A percentile compares a stretch with the other conserved stretches of the same genome.
phyloP scores from a whole-genome alignment of 2,888 invertebrate species.

The Xanthorhoe designata region DNA sequence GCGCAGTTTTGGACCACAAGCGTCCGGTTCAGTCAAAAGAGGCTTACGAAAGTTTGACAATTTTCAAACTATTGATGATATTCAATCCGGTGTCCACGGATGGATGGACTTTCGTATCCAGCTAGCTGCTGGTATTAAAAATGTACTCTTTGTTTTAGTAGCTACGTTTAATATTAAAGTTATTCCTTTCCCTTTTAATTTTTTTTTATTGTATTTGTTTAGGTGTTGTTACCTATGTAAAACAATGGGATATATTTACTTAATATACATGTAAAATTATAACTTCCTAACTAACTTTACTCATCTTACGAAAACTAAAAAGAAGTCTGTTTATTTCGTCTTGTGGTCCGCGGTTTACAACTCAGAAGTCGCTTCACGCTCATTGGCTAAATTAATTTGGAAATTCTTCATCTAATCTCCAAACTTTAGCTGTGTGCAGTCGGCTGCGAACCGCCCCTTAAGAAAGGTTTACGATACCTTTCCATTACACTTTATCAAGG shows the following conservation, averaged over 20 bases:
- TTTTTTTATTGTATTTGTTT: no score
- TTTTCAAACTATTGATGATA: background rate
- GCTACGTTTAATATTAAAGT: no score
- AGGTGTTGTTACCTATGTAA: no score
- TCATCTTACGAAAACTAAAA: background rate
- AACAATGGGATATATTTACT: no score
- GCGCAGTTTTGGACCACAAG: conserved; percentile 11
- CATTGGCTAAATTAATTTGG: conserved; percentile 36
- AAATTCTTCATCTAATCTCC: conserved; percentile 41
- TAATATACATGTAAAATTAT: no score
- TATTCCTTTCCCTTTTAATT: no score
- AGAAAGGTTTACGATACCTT: background rate
- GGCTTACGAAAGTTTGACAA: background rate
- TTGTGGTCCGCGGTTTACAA: conserved; percentile 13
- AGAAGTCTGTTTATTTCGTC: background rate
- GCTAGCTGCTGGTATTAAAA: background rate
- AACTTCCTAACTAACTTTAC: background rate
- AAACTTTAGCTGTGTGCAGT: conserved; percentile 28
- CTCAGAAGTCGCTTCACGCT: conserved; percentile 19
- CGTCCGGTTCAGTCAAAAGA: background rate
- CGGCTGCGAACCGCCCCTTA: conserved; percentile 2
- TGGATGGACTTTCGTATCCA: background rate
- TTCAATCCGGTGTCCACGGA: background rate
- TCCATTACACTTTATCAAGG: background rate
- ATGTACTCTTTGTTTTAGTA: background rate